Base-by-base conservation (phyloP, 2,113 vertebrate species). In the Pipa parva region DNA sequence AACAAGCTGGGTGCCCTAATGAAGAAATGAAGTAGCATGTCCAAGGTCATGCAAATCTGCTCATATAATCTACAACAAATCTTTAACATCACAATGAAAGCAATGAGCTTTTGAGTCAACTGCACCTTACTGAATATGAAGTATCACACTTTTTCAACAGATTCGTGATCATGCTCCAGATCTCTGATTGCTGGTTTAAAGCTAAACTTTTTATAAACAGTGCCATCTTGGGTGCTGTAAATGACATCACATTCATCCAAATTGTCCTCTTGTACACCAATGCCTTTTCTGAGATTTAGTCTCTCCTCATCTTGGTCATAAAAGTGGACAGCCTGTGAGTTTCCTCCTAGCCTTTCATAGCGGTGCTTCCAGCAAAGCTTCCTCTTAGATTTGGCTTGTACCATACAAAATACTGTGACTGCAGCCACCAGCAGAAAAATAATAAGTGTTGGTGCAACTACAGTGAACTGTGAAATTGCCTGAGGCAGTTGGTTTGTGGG, bases 211-310 rank as follows among this genome's bases (percentile, higher is more conserved):
- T 82, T 76, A 26, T 83, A 78, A 3, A 83, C 69, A 0, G 87
- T 88, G 18, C 87, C 88, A 2, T 83, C 86, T 48, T 65, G 75
- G 21, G 84, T 86, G 58, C 84, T 85, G 79, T 89, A 90, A 49
- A 89, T 86, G 56, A 91, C 81, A 3, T 91, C 89, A 26, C 80
- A 84, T 77, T 91, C 84, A 48, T 89, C 84, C 4, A 80, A 80
- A 3, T 76, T 77, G 75, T 82, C 82, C 3, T 76, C 74, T 0
- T 1, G 26, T 49, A 1, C 28, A 5, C 45, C 24, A 48, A 18
- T 25, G 54, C 4, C 22, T 21, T 56, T 54, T 28, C 20, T 69
- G n/a, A 52, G 61, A 39, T 12, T 22, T 5, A 37, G 24, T 18
- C 22, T 13, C 12, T 68, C 57, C 17, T 59, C 55, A 10, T 31